Conservation (phyloP, 2,888 invertebrate genomes). For the Theristus sp. region DNA sequence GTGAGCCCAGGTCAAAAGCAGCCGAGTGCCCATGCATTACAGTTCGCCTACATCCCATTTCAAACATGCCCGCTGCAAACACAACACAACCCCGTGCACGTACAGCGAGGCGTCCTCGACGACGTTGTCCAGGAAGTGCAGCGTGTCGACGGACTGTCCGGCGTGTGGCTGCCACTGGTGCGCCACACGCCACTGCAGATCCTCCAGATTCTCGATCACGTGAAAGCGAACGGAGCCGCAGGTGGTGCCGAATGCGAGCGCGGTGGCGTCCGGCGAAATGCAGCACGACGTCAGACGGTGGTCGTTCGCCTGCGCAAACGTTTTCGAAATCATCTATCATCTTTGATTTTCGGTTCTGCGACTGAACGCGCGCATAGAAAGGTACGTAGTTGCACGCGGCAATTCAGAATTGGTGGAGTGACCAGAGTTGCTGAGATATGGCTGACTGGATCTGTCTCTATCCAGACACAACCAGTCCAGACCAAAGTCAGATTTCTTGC, state of each 20-base stretch:
- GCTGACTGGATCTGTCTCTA: too few species aligned
- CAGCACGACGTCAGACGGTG: slow-evolving; percentile 54
- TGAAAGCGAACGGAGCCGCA: slow-evolving; percentile 78
- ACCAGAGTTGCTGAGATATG: too few species aligned
- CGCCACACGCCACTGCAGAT: too few species aligned
- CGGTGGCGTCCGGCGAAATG: slow-evolving; percentile 82
- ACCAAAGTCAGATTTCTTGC: too few species aligned
- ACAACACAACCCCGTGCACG: too few species aligned
- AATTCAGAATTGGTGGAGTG: too few species aligned
- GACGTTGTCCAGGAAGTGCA: slow-evolving; percentile 87
- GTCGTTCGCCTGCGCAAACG: not conserved
- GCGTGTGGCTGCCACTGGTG: slow-evolving; percentile 84
- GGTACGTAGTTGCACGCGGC: not conserved
- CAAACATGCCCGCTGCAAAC: too few species aligned
- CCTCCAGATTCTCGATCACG: slow-evolving; percentile 42
- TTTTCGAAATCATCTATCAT: not conserved
- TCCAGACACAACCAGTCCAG: too few species aligned
- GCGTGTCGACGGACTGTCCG: slow-evolving; percentile 56
- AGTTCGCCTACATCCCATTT: too few species aligned
- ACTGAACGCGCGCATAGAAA: not conserved
- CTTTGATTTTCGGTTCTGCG: not conserved
- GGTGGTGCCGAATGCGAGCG: slow-evolving; percentile 66
- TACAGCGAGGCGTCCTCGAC: too few species aligned
- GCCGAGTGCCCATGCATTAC: too few species aligned
- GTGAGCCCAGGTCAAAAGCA: too few species aligned